Evolutionary conservation across 2,113 vertebrate genomes (phyloP).

Genomic region (Cyrtonyx montezumae): DNA sequence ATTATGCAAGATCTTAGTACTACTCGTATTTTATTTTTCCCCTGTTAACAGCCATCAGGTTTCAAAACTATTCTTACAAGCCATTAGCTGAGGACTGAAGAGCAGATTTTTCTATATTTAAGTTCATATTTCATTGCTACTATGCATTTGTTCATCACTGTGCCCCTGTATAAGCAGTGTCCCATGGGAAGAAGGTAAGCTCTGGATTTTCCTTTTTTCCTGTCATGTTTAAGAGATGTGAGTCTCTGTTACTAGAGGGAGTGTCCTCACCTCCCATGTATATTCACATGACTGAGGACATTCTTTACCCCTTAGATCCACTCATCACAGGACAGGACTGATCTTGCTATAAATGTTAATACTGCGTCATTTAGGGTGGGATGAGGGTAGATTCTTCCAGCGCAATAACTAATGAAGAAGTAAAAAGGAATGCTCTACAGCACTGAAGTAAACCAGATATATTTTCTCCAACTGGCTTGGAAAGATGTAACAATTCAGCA

Average conservation of each 20-base stretch:
- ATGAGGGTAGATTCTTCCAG: not conserved
- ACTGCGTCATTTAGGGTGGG: not conserved
- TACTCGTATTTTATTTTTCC: conserved; percentile 15
- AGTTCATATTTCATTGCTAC: not conserved
- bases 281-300: not conserved
- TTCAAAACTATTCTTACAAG: conserved; percentile 13
- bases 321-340: not conserved
- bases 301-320: not conserved
- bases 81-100: not conserved
- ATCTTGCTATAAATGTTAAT: not conserved
- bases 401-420: conserved; percentile 53
- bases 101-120: not conserved
- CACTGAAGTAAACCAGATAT: conserved; percentile 77
- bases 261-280: not conserved
- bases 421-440: conserved; percentile 70
- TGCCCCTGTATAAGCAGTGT: not conserved
- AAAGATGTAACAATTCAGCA: conserved; percentile 81
- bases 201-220: not conserved
- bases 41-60: not conserved
- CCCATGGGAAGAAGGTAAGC: not conserved
- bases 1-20: conserved; percentile 64
- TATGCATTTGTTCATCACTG: not conserved
- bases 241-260: not conserved
- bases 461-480: conserved; percentile 78
- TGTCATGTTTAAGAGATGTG: not conserved